These are phyloP conservation scores for Druceiella hillmani DNA, from an alignment of 2,888 invertebrate species.

Conservation along the genomic window DNA sequence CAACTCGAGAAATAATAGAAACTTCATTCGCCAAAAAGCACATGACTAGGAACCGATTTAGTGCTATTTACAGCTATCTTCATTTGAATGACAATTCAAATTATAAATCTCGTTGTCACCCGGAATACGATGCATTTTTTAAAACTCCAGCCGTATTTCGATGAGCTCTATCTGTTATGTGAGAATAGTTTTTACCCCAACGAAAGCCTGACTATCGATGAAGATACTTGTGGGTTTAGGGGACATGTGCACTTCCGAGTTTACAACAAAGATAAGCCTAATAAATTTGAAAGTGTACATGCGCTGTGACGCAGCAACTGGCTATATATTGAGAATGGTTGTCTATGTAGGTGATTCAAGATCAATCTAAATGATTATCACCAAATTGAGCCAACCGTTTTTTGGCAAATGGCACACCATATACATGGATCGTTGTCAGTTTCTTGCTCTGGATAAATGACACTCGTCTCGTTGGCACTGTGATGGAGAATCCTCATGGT, in stretches of 20 bases:
- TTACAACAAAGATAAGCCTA: neutral
- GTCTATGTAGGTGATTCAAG: slow-evolving; percentile 1
- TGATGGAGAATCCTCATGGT: slow-evolving; percentile 17
- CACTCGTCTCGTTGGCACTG: slow-evolving; percentile 19
- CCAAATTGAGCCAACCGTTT: neutral
- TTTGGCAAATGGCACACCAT: slow-evolving; percentile 20
- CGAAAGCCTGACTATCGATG: neutral
- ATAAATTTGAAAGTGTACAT: no score
- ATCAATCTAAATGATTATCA: neutral
- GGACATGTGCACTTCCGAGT: neutral
- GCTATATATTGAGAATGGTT: neutral
- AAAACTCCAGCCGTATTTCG: neutral
- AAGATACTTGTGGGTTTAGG: neutral
- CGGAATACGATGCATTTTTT: neutral
- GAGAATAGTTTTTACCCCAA: neutral
- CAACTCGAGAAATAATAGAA: slow-evolving; percentile 17
- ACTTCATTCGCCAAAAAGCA: slow-evolving; percentile 19
- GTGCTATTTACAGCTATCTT: neutral
- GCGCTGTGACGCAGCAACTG: no score
- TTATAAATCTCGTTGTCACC: slow-evolving; percentile 4
- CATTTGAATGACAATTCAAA: no score
- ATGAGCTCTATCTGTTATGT: neutral
- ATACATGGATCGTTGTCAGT: slow-evolving; percentile 11
- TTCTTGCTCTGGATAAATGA: slow-evolving; percentile 10
- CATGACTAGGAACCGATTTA: slow-evolving; percentile 11